A percentile compares a stretch with the other conserved stretches of the same genome.
phyloP scores from a whole-genome alignment of 1,140 invertebrate species.

The Cydia strobilella region DNA sequence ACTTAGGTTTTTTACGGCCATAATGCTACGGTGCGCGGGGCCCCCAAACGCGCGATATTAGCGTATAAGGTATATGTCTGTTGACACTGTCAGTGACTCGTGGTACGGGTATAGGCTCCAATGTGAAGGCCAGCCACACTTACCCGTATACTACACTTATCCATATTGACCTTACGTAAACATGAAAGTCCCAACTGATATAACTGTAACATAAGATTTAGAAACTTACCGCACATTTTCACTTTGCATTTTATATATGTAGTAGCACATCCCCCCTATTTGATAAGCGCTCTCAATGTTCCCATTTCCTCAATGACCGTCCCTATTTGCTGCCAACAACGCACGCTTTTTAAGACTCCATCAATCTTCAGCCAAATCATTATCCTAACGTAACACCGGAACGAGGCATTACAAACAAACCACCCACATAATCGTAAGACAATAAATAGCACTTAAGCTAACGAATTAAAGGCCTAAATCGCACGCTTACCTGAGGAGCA shows the following conservation, averaged over 20 bases:
- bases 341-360: conserved; percentile 41
- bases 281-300: conserved; percentile 7
- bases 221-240: background rate
- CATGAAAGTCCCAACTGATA: too few species aligned
- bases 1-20: too few species aligned
- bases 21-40: too few species aligned
- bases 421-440: conserved; percentile 10
- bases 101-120: too few species aligned
- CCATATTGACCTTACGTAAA: too few species aligned
- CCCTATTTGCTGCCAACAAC: conserved; percentile 26
- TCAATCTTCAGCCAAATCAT: conserved; percentile 40
- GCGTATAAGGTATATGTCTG: too few species aligned
- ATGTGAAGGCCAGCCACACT: too few species aligned
- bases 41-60: too few species aligned
- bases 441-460: conserved; percentile 18
- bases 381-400: conserved; percentile 40
- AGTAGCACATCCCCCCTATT: background rate
- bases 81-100: too few species aligned
- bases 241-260: background rate
- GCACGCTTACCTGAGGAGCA: background rate
- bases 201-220: too few species aligned
- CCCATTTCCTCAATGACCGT: conserved; percentile 16
- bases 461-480: conserved; percentile 14
- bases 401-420: conserved; percentile 33
- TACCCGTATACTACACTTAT: too few species aligned